A percentile compares a stretch with the other conserved stretches of the same genome.
Evolutionary conservation across 1,140 invertebrate species (phyloP).

Genomic region (Delia radicum): DNA sequence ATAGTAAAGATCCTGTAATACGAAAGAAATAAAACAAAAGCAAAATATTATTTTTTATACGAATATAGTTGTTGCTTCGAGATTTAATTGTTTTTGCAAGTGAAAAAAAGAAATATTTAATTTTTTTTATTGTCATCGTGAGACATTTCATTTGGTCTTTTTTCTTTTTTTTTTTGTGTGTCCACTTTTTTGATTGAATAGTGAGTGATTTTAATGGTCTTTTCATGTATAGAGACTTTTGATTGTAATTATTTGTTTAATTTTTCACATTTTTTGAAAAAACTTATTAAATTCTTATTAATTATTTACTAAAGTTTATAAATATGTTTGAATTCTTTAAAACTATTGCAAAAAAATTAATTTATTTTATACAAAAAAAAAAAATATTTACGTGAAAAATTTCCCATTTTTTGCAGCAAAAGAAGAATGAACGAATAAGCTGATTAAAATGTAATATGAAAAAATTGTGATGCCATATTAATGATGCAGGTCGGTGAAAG

Average conservation of each 20-base stretch:
- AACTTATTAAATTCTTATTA: background rate
- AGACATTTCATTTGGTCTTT: background rate
- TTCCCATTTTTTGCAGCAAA: background rate
- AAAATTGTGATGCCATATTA: background rate
- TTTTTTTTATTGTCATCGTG: background rate
- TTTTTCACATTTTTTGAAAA: background rate
- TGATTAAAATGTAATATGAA: background rate
- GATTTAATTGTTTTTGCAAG: background rate
- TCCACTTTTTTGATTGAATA: background rate
- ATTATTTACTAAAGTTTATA: background rate
- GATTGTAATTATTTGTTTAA: background rate
- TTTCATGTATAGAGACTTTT: background rate
- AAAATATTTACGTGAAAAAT: background rate
- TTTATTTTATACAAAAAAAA: background rate
- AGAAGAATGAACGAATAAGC: background rate
- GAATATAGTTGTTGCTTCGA: background rate
- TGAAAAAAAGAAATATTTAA: background rate
- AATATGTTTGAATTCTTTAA: background rate
- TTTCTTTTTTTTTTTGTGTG: background rate
- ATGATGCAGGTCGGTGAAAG: no score
- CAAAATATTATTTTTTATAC: background rate
- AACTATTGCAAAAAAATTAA: background rate
- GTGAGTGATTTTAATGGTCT: background rate
- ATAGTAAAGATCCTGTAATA: background rate
- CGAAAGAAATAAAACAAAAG: background rate